Base-by-base conservation (phyloP, 2,797 vertebrate genomes). In the Eupleurogrammus muticus region DNA sequence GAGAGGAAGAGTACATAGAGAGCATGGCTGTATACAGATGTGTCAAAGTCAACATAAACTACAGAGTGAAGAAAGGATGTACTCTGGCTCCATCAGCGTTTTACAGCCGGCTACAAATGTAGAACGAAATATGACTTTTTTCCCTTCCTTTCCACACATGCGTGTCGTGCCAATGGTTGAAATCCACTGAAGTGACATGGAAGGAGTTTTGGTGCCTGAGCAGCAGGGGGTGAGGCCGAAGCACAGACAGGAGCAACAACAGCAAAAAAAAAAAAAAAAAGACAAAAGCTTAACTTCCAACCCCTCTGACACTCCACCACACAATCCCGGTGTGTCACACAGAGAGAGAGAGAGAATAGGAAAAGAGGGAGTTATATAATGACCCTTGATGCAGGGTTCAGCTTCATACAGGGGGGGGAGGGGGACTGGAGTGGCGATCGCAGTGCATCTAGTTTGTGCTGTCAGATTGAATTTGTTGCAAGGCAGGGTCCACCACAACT, bases 391-490 rank as follows among this genome's bases (percentile, higher is more conserved):
- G 67, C 52, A 55, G 80, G 80, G 81, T 88, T 84, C 76, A 79
- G 79, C 66, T 79, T 79, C 14, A 0, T 5, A 61, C 57, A n/a
- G n/a, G 76, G 86, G 0, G 86, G 84, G 82, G 80, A 75, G 70
- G 77, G 86, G 82, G 59, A 53, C 46, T 11, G 59, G 47, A 79
- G 77, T 67, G 44, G 80, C 82, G 81, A 82, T 87, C 65, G 67
- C 78, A 77, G 52, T 78, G 77, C 86, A 79, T 75, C 79, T 80
- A 89, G 82, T 88, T 89, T 82, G 82, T 89, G 87, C 87, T 92
- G 90, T 91, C 90, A 89, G 72, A 80, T 62, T 85, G 72, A 84
- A 91, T 91, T 91, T 91, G 78, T 86, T 84, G 85, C 82, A 87
- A 80, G 72, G 82, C 80, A 82, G 68, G 60, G 76, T 79, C 73